Percentiles rank a stretch among this genome's conserved stretches.
Evolutionary conservation across 53 echinoderm and acorn worm genomes (phyloP).

Genomic region (Echinarachnius parma): DNA sequence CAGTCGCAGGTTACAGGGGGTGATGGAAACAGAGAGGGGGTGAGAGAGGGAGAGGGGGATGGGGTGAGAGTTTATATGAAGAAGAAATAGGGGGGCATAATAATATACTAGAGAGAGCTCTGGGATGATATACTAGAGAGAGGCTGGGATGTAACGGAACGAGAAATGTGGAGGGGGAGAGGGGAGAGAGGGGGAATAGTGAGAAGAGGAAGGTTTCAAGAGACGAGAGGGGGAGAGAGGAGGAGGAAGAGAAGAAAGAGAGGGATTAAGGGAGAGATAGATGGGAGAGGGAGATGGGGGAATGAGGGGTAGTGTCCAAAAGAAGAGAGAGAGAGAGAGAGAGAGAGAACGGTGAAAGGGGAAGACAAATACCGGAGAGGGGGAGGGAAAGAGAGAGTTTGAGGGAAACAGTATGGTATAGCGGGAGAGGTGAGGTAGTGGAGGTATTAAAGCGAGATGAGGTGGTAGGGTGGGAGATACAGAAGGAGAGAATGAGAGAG

Average conservation of each 20-base stretch:
- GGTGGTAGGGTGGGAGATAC: background rate
- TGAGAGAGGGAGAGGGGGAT: too few relatives aligned
- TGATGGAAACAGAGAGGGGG: too few relatives aligned
- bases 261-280: background rate
- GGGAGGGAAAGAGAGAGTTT: background rate
- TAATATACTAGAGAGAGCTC: too few relatives aligned
- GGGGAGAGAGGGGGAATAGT: too few relatives aligned
- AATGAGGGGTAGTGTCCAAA: too few relatives aligned
- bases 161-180: too few relatives aligned
- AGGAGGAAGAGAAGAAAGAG: background rate
- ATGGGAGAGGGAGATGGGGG: background rate
- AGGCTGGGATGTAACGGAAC: too few relatives aligned
- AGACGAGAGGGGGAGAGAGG: background rate
- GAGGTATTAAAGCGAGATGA: background rate
- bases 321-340: background rate
- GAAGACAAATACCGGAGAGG: background rate
- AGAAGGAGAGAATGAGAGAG: background rate
- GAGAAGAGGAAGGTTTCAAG: too few relatives aligned
- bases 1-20: too few relatives aligned
- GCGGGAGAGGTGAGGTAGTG: background rate
- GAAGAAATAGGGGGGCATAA: too few relatives aligned
- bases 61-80: too few relatives aligned
- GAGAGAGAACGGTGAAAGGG: background rate
- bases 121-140: too few relatives aligned
- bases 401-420: background rate